Percentiles rank a stretch among this genome's conserved stretches.
Evolutionary conservation across 2,888 invertebrate species (phyloP).

Genomic region (Molanna angustata): DNA sequence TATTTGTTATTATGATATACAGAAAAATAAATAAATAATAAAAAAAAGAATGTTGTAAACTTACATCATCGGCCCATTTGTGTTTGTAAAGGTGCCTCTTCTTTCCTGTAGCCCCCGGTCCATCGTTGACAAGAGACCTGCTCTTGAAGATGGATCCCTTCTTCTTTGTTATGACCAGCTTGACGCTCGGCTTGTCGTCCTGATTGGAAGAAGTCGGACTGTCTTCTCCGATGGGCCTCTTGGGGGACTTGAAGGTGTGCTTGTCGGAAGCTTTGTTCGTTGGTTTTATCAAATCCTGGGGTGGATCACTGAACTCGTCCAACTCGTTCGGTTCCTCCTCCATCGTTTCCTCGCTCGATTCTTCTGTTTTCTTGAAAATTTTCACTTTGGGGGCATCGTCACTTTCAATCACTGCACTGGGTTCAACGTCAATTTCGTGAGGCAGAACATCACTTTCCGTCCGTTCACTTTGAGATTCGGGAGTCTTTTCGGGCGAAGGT

Average conservation of each 20-base stretch:
- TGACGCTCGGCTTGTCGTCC: conserved; percentile 59
- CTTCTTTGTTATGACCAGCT: conserved; percentile 73
- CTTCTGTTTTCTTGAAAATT: conserved; percentile 45
- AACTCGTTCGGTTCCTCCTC: conserved; percentile 18
- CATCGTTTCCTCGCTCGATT: conserved; percentile 31
- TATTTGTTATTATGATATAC: too few species aligned
- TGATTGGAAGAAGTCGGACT: conserved; percentile 40
- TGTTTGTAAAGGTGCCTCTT: conserved; percentile 84
- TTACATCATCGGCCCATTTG: conserved; percentile 82
- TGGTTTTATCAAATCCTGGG: conserved; percentile 11
- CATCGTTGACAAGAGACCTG: conserved; percentile 66
- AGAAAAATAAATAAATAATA: too few species aligned
- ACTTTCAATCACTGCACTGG: conserved; percentile 32
- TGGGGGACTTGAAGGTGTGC: conserved; percentile 51
- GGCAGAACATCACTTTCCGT: conserved; percentile 22
- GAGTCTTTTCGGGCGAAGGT: conserved; percentile 36
- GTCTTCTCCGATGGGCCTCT: conserved; percentile 41
- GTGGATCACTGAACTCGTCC: conserved; percentile 24
- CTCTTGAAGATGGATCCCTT: conserved; percentile 91
- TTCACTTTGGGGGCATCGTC: conserved; percentile 39
- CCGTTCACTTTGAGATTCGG: conserved; percentile 36
- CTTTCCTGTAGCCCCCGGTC: conserved; percentile 60
- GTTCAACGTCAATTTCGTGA: conserved; percentile 9
- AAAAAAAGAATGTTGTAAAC: too few species aligned
- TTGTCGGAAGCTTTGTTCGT: conserved; percentile 41